These are phyloP conservation scores for Hydriomena furcata DNA, from an alignment of 2,888 invertebrate genomes.

Conservation along the genomic window DNA sequence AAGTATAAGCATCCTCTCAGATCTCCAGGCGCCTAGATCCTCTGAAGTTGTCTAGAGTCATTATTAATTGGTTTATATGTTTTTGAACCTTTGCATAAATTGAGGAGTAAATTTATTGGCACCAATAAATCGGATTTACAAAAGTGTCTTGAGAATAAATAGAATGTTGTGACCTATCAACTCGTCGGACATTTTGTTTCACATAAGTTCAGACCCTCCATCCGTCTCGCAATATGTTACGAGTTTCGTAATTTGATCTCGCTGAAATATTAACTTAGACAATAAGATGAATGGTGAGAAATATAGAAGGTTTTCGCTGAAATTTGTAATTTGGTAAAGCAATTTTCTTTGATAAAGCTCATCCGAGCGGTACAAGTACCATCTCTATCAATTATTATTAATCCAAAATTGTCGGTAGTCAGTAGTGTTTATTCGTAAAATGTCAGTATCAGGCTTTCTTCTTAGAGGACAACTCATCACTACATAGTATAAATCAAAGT, in stretches of 20 bases:
- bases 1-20: too few relatives aligned
- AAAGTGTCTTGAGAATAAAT: slow-evolving; percentile 7
- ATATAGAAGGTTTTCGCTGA: slow-evolving; percentile 17
- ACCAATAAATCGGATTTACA: slow-evolving; percentile 1
- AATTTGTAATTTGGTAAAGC: slow-evolving; percentile 31
- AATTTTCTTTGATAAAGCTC: slow-evolving; percentile 7
- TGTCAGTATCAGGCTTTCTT: too few relatives aligned
- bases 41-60: too few relatives aligned
- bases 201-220: slow-evolving; percentile 47
- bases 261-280: slow-evolving; percentile 75
- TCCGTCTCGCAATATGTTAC: slow-evolving; percentile 69
- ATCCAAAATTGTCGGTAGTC: too few relatives aligned
- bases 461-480: too few relatives aligned
- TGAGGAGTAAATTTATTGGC: background rate
- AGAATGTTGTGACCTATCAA: slow-evolving; percentile 16
- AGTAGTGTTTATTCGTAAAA: too few relatives aligned
- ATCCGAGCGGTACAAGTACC: background rate
- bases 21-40: too few relatives aligned
- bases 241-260: slow-evolving; percentile 75
- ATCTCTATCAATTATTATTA: background rate
- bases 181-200: slow-evolving; percentile 14
- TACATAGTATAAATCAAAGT: too few relatives aligned
- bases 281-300: slow-evolving; percentile 59
- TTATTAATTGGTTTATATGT: background rate
- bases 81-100: background rate